Evolutionary conservation across 2,113 vertebrate genomes (phyloP), one percentile per base, ranked within the genome.

Genomic region (Corythaixoides concolor): DNA sequence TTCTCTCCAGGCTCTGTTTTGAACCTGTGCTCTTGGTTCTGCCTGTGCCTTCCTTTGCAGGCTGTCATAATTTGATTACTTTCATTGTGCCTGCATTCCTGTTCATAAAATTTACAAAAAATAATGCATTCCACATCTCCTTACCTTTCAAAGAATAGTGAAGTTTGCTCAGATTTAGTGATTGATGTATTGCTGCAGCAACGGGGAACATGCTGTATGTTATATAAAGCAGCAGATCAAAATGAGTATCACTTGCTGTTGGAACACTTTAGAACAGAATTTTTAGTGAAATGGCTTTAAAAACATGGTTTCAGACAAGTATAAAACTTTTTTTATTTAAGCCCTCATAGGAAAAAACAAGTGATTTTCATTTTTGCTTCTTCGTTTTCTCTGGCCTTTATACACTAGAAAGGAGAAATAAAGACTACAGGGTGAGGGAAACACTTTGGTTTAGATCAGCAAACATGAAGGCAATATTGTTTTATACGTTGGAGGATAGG

Each of bases 371-470:
- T 52, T 68, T 89, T 90, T 85, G 28, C 28, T 37, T 69, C 53
- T 85, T 82, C 53, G 11, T 90, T 92, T 83, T 69, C 82, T 86
- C 45, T 77, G n/a, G 9, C 5, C 9, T 94, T 90, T 86, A 53
- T 82, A 45, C 14, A 19, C 22, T 32, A 70, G 33, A 73, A 69
- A 86, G 17, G 37, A 66, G 43, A 82, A 88, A 52, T 30, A 72
- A 82, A 88, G 49, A 30, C 21, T 67, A 27, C 8, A 47, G 17
- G 3, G 3, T 73, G 49, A 88, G n/a, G 68, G 26, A 77, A n/a
- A 73, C 66, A 26, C 50, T 62, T 59, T 47, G 37, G 20, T 60
- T 91, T 69, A 55, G 17, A 55, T 67, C 12, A 47, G 35, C 32
- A 74, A 77, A 76, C 1, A 4, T 49, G 22, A 88, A 59, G 32